Evolutionary conservation across 2,888 invertebrate species (phyloP), one percentile per base, ranked within the genome.

Genomic region (Keiferia lycopersicella): DNA sequence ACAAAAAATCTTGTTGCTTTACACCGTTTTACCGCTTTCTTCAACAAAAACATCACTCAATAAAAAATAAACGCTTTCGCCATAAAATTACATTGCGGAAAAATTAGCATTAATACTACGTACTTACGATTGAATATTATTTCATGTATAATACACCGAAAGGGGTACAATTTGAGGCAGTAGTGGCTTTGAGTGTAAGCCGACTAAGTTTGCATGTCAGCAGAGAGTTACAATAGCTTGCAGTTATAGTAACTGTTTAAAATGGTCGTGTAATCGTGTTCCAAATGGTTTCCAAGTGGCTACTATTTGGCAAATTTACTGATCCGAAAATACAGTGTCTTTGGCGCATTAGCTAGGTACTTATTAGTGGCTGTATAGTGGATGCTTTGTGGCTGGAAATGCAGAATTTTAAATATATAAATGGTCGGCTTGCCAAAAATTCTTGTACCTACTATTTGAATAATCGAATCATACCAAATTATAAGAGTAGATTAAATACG

Each of bases 161-260:
- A 39, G 34, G 61, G 20, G 38, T 50, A 48, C 59, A 62, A 62
- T 65, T 34, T 60, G 59, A 10, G 39, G 56, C 64, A 65, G 61
- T 60, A 65, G 61, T 60, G 45, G 72, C 71, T 30, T 34, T 26
- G 12, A 56, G 34, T 74, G 72, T 71, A 71, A 75, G 67, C 67
- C 69, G 71, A 65, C 71, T 51, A 51, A 69, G 74, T 69, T 82
- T 67, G 81, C 79, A 74, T 79, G 81, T 75, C 75, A 69, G 62
- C 67, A 56, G 64, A 63, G 69, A 73, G 77, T 78, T 74, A 75
- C 68, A 64, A 63, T 67, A 69, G 61, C 64, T 68, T 67, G 62
- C 61, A 64, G 66, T 64, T 72, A 73, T 61, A 65, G 71, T 70
- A 76, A 75, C 74, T 69, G 73, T 77, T 80, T 78, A 73, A 79